phyloP scores from a whole-genome alignment of 2,113 vertebrate species.

The Micronycteris hirsuta region DNA sequence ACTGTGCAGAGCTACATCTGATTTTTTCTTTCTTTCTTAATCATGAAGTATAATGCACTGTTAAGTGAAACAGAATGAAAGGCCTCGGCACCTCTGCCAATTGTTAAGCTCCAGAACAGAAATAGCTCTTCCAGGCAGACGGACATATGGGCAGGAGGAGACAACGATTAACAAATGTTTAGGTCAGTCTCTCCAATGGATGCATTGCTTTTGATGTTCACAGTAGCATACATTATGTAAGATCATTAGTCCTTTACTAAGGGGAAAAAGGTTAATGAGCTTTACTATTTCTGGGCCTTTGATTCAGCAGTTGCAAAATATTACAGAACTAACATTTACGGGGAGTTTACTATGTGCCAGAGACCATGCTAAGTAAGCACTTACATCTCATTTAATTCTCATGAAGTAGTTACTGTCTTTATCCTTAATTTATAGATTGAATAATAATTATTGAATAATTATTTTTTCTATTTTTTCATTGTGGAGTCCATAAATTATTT shows the following conservation, averaged over 20 bases:
- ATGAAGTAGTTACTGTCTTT: not conserved
- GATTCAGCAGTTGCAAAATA: not conserved
- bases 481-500: not conserved
- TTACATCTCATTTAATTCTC: not conserved
- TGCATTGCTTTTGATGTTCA: slow-evolving; percentile 39
- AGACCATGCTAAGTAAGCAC: not conserved
- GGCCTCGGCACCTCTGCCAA: not conserved
- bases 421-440: not conserved
- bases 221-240: slow-evolving; percentile 30
- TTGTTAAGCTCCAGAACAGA: slow-evolving; percentile 6
- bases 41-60: not conserved
- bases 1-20: not conserved
- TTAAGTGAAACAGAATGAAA: not conserved
- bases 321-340: not conserved
- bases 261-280: not conserved
- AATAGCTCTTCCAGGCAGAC: slow-evolving; percentile 43
- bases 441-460: too few relatives aligned
- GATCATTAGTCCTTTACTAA: slow-evolving; percentile 3
- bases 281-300: slow-evolving; percentile 9
- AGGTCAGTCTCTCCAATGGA: slow-evolving; percentile 8
- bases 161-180: slow-evolving; percentile 1
- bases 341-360: not conserved
- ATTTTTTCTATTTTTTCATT: not conserved
- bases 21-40: not conserved
- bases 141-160: slow-evolving; percentile 13